These are phyloP conservation scores for Clangula hyemalis DNA, from an alignment of 2,797 vertebrate species.

Conservation along the genomic window DNA sequence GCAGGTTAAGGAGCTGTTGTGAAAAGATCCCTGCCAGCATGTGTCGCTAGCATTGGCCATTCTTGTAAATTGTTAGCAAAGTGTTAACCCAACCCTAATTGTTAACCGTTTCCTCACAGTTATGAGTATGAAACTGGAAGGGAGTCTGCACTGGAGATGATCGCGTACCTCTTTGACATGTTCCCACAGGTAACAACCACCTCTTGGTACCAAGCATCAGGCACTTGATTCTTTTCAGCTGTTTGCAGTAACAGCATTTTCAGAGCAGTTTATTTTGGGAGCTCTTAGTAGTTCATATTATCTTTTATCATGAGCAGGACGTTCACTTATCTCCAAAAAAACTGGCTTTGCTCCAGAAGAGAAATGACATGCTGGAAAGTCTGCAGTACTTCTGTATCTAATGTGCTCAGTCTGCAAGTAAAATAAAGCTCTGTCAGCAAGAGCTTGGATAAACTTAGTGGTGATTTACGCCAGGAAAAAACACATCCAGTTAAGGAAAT, in stretches of 20 bases:
- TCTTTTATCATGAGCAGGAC: neutral
- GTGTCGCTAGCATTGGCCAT: neutral
- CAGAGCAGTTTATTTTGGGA: neutral
- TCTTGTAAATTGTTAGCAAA: neutral
- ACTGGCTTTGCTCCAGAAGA: neutral
- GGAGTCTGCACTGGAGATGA: slow-evolving; percentile 93
- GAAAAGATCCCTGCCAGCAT: neutral
- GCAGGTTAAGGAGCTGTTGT: neutral
- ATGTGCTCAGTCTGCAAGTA: neutral
- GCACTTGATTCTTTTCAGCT: neutral
- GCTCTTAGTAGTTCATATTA: neutral
- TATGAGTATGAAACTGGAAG: slow-evolving; percentile 95
- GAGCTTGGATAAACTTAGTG: neutral
- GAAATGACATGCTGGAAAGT: neutral
- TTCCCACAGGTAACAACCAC: slow-evolving; percentile 88
- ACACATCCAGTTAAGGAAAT: neutral
- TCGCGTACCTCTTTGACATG: slow-evolving; percentile 88
- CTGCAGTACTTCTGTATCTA: neutral
- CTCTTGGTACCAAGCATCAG: neutral
- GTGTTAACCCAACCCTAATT: neutral
- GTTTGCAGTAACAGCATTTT: neutral
- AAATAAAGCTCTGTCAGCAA: slow-evolving; percentile 14
- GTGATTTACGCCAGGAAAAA: neutral
- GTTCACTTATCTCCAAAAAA: neutral
- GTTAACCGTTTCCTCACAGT: slow-evolving; percentile 62